phyloP scores from a whole-genome alignment of 2,797 vertebrate genomes.

The Heterohyrax brucei region DNA sequence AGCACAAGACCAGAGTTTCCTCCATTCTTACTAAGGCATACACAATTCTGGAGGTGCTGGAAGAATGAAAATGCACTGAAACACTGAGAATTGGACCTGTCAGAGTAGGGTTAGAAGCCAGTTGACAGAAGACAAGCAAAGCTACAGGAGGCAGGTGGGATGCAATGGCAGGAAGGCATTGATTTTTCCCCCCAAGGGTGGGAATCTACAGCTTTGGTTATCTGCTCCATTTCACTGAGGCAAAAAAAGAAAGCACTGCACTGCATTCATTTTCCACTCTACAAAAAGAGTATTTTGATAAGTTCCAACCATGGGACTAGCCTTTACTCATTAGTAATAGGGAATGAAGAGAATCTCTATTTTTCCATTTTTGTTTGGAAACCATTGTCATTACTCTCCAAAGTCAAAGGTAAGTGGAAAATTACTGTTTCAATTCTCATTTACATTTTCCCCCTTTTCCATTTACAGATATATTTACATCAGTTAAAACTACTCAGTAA shows the following conservation, averaged over 20 bases:
- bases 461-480: not conserved
- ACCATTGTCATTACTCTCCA: not conserved
- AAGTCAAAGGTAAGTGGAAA: not conserved
- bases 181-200: not conserved
- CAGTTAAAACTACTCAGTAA: not conserved
- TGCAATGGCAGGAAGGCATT: not conserved
- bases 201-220: not conserved
- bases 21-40: not conserved
- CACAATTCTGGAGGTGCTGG: not conserved
- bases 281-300: not conserved
- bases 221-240: not conserved
- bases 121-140: not conserved
- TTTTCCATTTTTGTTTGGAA: not conserved
- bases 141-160: not conserved
- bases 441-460: not conserved
- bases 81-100: not conserved
- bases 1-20: no score
- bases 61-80: not conserved
- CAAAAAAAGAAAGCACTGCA: not conserved
- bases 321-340: not conserved
- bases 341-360: not conserved
- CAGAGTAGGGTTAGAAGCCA: not conserved
- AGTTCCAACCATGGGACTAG: not conserved
- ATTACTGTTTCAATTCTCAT: not conserved
- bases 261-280: not conserved